Evolutionary conservation across 2,113 vertebrate species (phyloP).

Genomic region (Eudyptes chrysolophus): DNA sequence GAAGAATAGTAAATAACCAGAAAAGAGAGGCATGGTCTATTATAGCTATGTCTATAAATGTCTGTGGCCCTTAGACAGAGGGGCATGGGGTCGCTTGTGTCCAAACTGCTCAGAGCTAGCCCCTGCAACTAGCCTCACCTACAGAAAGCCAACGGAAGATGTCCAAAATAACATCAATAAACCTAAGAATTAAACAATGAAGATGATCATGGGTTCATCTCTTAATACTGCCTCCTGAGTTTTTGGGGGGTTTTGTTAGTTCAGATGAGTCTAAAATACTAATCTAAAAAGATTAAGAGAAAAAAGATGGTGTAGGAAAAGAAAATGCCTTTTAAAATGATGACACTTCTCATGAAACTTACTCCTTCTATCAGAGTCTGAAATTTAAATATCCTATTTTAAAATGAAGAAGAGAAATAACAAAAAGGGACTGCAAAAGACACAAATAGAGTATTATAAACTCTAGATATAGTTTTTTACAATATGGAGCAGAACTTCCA

Average conservation of each 20-base stretch:
- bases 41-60: background rate
- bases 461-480: background rate
- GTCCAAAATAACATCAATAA: background rate
- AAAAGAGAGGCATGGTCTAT: background rate
- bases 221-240: background rate
- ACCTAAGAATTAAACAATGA: background rate
- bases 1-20: background rate
- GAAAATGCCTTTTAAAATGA: background rate
- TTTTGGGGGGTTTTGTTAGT: background rate
- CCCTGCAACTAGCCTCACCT: background rate
- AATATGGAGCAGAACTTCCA: background rate
- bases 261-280: background rate
- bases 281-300: background rate
- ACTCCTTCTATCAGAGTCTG: background rate
- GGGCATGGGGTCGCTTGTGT: background rate
- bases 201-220: background rate
- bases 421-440: background rate
- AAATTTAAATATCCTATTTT: background rate
- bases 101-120: background rate
- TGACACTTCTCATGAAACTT: rapidly evolving
- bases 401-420: background rate
- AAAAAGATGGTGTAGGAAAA: background rate
- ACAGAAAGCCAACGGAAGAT: background rate
- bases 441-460: background rate
- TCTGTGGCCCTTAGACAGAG: background rate